These are phyloP conservation scores for Noturus placidus DNA, from an alignment of 2,113 vertebrate species.

Conservation along the genomic window DNA sequence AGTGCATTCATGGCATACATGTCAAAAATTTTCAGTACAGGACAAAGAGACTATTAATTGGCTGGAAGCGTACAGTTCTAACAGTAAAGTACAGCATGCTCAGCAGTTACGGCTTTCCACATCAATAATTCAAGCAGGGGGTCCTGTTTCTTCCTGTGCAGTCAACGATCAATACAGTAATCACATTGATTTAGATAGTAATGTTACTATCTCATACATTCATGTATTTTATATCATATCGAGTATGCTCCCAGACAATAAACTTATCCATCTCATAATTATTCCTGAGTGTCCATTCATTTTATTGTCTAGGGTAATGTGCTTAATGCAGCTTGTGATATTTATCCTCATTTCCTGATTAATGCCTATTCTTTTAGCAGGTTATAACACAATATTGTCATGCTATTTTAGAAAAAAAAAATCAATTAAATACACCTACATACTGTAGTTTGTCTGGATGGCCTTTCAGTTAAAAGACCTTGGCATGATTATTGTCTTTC, in stretches of 20 bases:
- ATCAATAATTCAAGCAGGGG: constrained; percentile 49
- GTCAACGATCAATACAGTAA: constrained; percentile 37
- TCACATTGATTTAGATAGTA: background rate
- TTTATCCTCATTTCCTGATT: background rate
- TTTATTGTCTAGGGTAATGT: background rate
- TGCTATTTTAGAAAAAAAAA: background rate
- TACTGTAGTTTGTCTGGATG: background rate
- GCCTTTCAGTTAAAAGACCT: background rate
- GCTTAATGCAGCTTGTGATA: background rate
- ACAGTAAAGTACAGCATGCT: constrained; percentile 33
- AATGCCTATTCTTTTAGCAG: background rate
- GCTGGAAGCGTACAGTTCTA: background rate
- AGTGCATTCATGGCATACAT: background rate
- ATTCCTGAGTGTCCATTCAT: background rate
- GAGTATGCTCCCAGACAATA: background rate
- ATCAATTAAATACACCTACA: background rate
- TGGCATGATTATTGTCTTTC: background rate
- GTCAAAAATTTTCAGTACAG: background rate
- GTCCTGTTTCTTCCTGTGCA: constrained; percentile 43
- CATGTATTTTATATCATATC: background rate
- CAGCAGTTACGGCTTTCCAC: constrained; percentile 24
- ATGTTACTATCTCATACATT: background rate
- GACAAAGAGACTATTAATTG: constrained; percentile 14
- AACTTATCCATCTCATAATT: background rate
- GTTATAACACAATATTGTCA: background rate